These are phyloP conservation scores for Plotosus lineatus DNA, from an alignment of 2,113 vertebrate species.

Conservation along the genomic window DNA sequence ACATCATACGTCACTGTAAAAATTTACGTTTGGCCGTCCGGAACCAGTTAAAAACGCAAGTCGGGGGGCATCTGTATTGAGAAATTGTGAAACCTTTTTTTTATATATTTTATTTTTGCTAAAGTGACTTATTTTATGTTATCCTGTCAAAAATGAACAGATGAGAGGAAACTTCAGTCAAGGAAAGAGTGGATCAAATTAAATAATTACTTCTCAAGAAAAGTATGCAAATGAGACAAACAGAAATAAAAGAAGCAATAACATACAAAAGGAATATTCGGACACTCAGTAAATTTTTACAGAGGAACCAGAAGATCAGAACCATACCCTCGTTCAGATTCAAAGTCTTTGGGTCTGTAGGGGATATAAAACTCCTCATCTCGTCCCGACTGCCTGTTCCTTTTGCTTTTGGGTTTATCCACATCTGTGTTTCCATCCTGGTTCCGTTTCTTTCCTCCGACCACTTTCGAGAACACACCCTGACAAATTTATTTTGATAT, in stretches of 20 bases:
- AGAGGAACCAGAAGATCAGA: background rate
- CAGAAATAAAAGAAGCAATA: too few relatives aligned
- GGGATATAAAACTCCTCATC: conserved; percentile 87
- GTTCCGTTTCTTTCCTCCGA: conserved; percentile 75
- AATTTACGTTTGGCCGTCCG: too few relatives aligned
- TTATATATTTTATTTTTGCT: too few relatives aligned
- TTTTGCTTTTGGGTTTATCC: conserved; percentile 62
- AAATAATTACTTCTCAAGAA: background rate
- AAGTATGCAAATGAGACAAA: background rate
- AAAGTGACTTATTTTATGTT: too few relatives aligned
- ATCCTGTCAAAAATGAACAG: too few relatives aligned
- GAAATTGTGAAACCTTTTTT: too few relatives aligned
- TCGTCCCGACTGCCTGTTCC: conserved; percentile 51
- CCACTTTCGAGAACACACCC: conserved; percentile 79
- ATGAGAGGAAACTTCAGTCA: too few relatives aligned
- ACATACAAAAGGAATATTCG: background rate
- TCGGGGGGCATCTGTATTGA: too few relatives aligned
- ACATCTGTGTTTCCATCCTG: conserved; percentile 21
- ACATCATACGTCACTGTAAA: too few relatives aligned
- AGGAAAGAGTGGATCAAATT: too few relatives aligned
- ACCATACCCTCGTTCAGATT: conserved; percentile 88
- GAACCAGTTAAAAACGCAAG: too few relatives aligned
- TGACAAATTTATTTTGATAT: conserved; percentile 51
- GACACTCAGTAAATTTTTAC: background rate
- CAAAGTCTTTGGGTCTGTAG: conserved; percentile 89